Evolutionary conservation across 2,888 invertebrate genomes (phyloP), one percentile per base, ranked within the genome.

Genomic region (Nowickia ferox): DNA sequence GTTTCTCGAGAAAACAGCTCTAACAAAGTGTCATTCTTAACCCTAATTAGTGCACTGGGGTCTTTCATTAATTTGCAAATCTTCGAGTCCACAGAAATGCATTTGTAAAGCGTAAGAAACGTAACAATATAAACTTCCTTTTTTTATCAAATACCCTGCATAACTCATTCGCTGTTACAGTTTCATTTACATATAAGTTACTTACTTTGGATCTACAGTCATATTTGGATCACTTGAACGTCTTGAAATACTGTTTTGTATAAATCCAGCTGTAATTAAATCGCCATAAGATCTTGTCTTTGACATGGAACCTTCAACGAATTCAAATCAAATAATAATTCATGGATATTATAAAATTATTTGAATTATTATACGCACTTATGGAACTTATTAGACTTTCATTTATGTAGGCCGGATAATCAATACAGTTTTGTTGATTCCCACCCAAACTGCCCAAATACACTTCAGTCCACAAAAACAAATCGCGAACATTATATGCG

Each of bases 211-310:
- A 88, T 97, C 97, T 22, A 96, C 94, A 48, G 95, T 95, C 90
- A 97, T 94, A 93, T 95, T 97, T 53, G 98, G 97, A 93, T 98
- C 97, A 92, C 97, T 97, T 88, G 96, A 96, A 87, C 97, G 94
- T 81, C 98, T 94, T 87, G 96, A 96, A 86, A 94, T 90, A 90
- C 94, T 92, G 87, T 94, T 92, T 88, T 93, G 94, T 84, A 91
- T 91, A 76, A 93, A 92, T 40, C 95, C 95, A 79, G 95, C 96
- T 84, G 94, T 95, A 87, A 96, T 94, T 79, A 98, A 93, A 92
- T 98, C 97, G 87, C 97, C 97, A 92, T 96, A 97, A 0, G 97
- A 97, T 89, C 97, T 94, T 30, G 97, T 97, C 92, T 97, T 97
- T 0, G 95, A 95, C 95, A 96, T 95, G 84, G 95, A 92, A 82